Evolutionary conservation across 2,797 vertebrate genomes (phyloP).

Genomic region (Paramormyrops hopkinsi): DNA sequence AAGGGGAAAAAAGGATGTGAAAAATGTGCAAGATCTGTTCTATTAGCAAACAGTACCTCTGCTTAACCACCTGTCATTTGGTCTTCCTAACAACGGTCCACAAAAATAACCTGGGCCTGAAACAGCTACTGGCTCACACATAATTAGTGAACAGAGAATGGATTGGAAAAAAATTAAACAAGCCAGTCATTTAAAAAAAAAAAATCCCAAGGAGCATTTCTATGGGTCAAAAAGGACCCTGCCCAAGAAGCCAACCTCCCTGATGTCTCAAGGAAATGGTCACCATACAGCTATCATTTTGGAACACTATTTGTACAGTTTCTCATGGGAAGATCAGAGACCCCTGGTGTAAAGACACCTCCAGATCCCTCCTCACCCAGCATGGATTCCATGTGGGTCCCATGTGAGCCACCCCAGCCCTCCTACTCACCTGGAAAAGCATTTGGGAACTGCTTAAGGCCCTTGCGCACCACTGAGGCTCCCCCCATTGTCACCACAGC

Average conservation of each 20-base stretch:
- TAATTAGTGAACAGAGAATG: not conserved
- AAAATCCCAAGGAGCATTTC: not conserved
- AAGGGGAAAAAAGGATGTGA: not conserved
- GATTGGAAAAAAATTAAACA: not conserved
- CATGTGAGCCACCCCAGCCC: not conserved
- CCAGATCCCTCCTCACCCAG: not conserved
- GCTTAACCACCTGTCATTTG: not conserved
- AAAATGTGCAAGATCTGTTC: not conserved
- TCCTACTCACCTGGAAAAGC: not conserved
- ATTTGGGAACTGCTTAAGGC: not conserved
- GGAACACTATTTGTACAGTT: not conserved
- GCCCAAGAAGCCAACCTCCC: not conserved
- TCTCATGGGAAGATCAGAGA: not conserved
- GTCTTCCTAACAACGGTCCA: not conserved
- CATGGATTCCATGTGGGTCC: not conserved
- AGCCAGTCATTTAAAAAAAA: not conserved
- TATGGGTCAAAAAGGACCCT: not conserved
- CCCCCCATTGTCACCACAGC: constrained; percentile 21
- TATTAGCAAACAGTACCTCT: not conserved
- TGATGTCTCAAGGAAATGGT: not conserved
- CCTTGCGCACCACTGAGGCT: not conserved
- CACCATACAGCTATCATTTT: not conserved
- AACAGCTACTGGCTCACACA: not conserved
- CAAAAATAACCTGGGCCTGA: not conserved
- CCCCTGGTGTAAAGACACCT: not conserved